Evolutionary conservation across 2,113 vertebrate genomes (phyloP), one percentile per base, ranked within the genome.

Genomic region (Calyptomena viridis): DNA sequence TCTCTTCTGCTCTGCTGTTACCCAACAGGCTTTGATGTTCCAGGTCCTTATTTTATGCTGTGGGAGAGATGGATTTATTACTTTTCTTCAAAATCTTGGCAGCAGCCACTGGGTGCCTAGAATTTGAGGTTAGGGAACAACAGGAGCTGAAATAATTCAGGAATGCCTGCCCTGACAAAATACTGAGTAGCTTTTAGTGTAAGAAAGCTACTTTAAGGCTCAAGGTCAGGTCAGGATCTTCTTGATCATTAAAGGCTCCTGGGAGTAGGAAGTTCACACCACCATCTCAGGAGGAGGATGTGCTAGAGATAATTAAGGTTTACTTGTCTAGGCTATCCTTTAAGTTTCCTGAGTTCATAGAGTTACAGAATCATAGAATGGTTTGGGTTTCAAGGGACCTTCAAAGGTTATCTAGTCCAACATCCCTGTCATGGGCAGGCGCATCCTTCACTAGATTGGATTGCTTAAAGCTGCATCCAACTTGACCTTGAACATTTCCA

Each of bases 391-490:
- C 46, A 75, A 75, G 11, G 28, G 20, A 62, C 21, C 25, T 68
- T 75, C n/a, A 68, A 40, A 76, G 17, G 30, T 60, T 30, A 68
- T 53, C n/a, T 68, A n/a, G 39, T 53, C 53, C 28, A 52, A 12
- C 8, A 5, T 16, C 19, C 2, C 28, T 47, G 24, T 53, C 8
- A 8, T 17, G 7, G 39, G 11, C 62, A 68, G 28, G n/a, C 16
- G 22, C 20, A 53, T 46, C 8, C 53, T 75, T 40, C 37, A n/a
- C 20, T 68, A 25, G 24, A 14, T 24, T 28, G 46, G n/a, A 5
- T n/a, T 60, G 13, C 24, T 40, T 53, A 53, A 47, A 53, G 53
- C 0, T 0, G 53, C 20, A 25, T 68, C 47, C 55, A 35, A 0
- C 11, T 25, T 55, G 20, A 60, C n/a, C 16, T 35, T 40, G 46